Conservation (phyloP, 1,140 invertebrate genomes). For the Neocloeon triangulifer region DNA sequence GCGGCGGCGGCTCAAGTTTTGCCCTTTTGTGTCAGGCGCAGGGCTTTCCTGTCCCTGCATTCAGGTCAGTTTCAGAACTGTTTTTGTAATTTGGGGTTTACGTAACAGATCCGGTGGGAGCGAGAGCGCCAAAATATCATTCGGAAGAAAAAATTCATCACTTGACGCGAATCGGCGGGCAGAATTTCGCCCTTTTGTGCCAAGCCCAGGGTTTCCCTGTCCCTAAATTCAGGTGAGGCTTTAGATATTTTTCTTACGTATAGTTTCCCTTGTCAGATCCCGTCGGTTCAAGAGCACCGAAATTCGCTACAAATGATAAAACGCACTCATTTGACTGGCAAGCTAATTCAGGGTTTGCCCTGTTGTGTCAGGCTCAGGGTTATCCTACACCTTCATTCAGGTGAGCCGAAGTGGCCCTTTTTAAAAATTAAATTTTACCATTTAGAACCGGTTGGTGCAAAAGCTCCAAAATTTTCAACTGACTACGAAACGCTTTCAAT, state of each 20-base stretch:
- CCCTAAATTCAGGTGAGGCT: conserved; percentile 13
- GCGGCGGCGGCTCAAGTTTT: conserved; percentile 25
- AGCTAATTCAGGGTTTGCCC: conserved; percentile 16
- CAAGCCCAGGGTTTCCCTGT: conserved; percentile 37
- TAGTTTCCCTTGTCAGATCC: conserved; percentile 10
- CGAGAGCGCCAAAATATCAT: conserved; percentile 20
- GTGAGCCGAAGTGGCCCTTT: conserved; percentile 23
- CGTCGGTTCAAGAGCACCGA: conserved; percentile 9
- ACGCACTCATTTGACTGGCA: conserved; percentile 10
- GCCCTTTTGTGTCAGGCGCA: conserved; percentile 48
- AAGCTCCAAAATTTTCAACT: conserved; percentile 11
- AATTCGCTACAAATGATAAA: conserved; percentile 7
- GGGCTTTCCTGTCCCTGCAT: conserved; percentile 20
- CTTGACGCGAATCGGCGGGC: conserved; percentile 6
- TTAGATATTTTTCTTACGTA: too few relatives aligned
- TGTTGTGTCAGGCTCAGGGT: conserved; percentile 37
- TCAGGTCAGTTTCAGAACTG: conserved; percentile 12
- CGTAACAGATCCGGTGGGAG: conserved; percentile 31
- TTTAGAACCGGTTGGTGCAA: conserved; percentile 12
- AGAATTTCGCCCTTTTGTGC: conserved; percentile 24
- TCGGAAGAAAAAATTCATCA: conserved; percentile 18
- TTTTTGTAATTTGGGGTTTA: not conserved
- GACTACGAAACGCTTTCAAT: conserved; percentile 25
- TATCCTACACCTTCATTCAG: conserved; percentile 39
- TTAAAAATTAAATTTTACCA: not conserved